Evolutionary conservation across 2,113 vertebrate species (phyloP).

Genomic region (Corythoichthys intestinalis): DNA sequence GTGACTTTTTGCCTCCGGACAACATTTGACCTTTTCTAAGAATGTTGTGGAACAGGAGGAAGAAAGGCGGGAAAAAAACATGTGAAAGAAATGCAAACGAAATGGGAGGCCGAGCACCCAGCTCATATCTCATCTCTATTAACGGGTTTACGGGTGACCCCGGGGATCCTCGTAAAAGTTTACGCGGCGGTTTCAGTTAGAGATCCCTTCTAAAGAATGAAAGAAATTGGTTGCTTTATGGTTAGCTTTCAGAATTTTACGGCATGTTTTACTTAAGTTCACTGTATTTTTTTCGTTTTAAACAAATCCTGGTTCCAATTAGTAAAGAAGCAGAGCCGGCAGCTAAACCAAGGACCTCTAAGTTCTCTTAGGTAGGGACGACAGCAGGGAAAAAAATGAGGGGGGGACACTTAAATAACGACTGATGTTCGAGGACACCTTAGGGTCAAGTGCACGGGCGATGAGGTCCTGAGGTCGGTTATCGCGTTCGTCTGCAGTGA

Average conservation of each 20-base stretch:
- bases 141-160: slow-evolving; percentile 81
- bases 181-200: slow-evolving; percentile 76
- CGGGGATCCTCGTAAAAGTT: slow-evolving; percentile 81
- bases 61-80: slow-evolving; percentile 20
- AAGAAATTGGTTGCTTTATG: slow-evolving; percentile 81
- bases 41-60: slow-evolving; percentile 63
- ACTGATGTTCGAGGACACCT: slow-evolving; percentile 69
- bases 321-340: slow-evolving; percentile 63
- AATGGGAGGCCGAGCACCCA: slow-evolving; percentile 75
- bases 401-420: slow-evolving; percentile 59
- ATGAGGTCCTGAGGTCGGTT: background rate
- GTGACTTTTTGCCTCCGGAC: slow-evolving; percentile 51
- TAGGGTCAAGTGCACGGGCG: slow-evolving; percentile 58
- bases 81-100: slow-evolving; percentile 62
- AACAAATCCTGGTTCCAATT: slow-evolving; percentile 82
- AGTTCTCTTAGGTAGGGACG: slow-evolving; percentile 54
- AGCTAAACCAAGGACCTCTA: slow-evolving; percentile 66
- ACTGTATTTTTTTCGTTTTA: slow-evolving; percentile 50
- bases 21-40: slow-evolving; percentile 72
- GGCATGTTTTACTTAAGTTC: slow-evolving; percentile 83
- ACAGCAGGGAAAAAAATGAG: slow-evolving; percentile 41
- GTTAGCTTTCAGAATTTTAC: slow-evolving; percentile 81
- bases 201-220: slow-evolving; percentile 77
- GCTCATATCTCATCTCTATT: slow-evolving; percentile 83
- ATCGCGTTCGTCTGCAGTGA: slow-evolving; percentile 16